A percentile compares a stretch with the other conserved stretches of the same genome.
phyloP scores from a whole-genome alignment of 2,888 invertebrate species.

The Drosophila putrida region DNA sequence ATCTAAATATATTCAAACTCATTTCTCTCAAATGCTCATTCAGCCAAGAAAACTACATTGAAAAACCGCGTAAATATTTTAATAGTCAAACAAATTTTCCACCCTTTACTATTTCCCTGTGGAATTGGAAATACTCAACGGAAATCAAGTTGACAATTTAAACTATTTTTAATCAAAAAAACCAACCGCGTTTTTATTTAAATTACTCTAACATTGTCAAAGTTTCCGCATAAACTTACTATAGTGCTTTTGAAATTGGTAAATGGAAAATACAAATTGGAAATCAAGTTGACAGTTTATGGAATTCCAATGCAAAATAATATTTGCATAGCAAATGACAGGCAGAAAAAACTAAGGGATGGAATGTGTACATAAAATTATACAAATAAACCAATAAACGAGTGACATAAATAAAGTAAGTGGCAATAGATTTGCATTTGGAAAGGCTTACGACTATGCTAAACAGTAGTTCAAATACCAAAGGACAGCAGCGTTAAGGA shows the following conservation, averaged over 20 bases:
- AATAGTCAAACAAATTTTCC: too few species aligned
- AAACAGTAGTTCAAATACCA: constrained; percentile 20
- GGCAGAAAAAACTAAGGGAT: background rate
- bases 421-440: constrained; percentile 48
- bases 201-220: background rate
- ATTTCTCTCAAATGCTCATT: too few species aligned
- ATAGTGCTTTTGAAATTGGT: background rate
- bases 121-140: too few species aligned
- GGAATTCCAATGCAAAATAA: constrained; percentile 16
- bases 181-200: too few species aligned
- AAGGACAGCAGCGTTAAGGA: constrained; percentile 6
- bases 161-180: too few species aligned
- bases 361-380: constrained; percentile 58
- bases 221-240: background rate
- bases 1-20: too few species aligned
- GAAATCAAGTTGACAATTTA: too few species aligned
- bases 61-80: background rate
- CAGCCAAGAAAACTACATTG: background rate
- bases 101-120: too few species aligned
- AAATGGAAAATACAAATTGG: constrained; percentile 1
- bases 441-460: constrained; percentile 48
- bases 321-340: constrained; percentile 40
- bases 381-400: constrained; percentile 70
- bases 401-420: constrained; percentile 48
- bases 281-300: constrained; percentile 12